These are phyloP conservation scores for Holothuria leucospilota DNA, from an alignment of 53 echinoderm and acorn worm species.

Conservation along the genomic window DNA sequence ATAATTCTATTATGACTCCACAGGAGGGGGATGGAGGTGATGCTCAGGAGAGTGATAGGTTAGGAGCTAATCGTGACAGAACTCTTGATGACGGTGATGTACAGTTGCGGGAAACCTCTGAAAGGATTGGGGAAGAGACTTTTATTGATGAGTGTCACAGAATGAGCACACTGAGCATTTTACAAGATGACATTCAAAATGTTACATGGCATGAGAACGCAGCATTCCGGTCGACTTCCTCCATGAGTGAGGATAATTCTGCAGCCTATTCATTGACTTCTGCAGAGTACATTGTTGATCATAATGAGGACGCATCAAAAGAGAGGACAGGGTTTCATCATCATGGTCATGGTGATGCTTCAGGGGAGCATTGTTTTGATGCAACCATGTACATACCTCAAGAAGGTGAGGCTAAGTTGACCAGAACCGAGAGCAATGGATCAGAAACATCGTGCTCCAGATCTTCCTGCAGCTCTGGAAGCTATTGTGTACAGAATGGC, in stretches of 20 bases:
- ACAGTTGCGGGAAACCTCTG: not conserved
- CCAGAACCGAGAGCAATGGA: not conserved
- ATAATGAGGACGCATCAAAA: no score
- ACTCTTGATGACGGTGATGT: not conserved
- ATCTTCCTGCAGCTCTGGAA: conserved; percentile 17
- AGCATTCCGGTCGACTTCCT: conserved; percentile 9
- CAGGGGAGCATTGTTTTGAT: not conserved
- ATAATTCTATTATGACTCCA: no score
- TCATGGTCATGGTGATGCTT: no score
- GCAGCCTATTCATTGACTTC: no score
- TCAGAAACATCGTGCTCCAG: not conserved
- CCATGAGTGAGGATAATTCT: no score
- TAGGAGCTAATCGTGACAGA: not conserved
- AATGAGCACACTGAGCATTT: conserved; percentile 28
- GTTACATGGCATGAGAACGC: conserved; percentile 32
- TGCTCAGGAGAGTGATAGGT: not conserved
- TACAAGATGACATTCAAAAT: conserved; percentile 13
- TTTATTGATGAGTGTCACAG: conserved; percentile 25
- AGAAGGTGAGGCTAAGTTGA: not conserved
- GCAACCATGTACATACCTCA: no score
- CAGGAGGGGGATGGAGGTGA: not conserved
- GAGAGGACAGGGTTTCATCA: no score
- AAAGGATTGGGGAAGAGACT: not conserved
- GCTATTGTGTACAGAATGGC: conserved; percentile 6
- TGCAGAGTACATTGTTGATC: no score